Conservation (phyloP, 2,113 vertebrate species). For the Okapia johnstoni region DNA sequence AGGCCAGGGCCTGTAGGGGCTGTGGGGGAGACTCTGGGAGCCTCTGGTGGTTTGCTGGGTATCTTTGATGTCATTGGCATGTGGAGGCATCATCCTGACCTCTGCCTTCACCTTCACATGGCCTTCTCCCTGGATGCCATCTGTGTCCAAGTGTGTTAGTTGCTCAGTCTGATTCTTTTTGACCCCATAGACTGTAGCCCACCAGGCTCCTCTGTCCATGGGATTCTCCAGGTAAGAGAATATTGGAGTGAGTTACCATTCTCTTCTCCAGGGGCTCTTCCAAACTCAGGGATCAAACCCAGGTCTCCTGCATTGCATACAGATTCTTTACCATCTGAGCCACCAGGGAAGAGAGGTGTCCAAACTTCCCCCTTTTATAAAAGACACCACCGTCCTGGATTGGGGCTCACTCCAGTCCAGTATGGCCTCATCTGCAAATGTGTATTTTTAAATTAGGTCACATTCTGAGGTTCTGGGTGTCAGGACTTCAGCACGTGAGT, state of each 20-base stretch:
- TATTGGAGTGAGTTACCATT: neutral
- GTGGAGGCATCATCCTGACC: neutral
- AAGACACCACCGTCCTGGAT: neutral
- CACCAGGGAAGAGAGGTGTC: neutral
- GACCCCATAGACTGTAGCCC: neutral
- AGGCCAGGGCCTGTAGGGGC: neutral
- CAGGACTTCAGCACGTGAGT: neutral
- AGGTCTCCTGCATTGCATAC: neutral
- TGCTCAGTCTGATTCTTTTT: neutral
- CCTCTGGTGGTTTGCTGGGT: neutral
- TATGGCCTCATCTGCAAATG: neutral
- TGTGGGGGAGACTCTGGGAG: neutral
- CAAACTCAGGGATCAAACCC: neutral
- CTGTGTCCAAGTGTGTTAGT: neutral
- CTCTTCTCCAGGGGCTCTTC: neutral
- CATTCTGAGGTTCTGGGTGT: neutral
- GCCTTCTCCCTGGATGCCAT: neutral
- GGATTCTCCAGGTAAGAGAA: neutral
- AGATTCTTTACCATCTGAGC: neutral
- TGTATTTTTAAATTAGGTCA: neutral
- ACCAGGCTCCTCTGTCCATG: neutral
- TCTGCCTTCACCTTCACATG: fast-evolving
- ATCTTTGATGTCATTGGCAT: fast-evolving
- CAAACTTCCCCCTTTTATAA: neutral
- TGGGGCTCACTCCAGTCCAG: neutral